A percentile compares a stretch with the other conserved stretches of the same genome.
These are phyloP conservation scores for Gnathonemus longibarbis DNA, from an alignment of 2,113 vertebrate genomes.

Conservation along the genomic window DNA sequence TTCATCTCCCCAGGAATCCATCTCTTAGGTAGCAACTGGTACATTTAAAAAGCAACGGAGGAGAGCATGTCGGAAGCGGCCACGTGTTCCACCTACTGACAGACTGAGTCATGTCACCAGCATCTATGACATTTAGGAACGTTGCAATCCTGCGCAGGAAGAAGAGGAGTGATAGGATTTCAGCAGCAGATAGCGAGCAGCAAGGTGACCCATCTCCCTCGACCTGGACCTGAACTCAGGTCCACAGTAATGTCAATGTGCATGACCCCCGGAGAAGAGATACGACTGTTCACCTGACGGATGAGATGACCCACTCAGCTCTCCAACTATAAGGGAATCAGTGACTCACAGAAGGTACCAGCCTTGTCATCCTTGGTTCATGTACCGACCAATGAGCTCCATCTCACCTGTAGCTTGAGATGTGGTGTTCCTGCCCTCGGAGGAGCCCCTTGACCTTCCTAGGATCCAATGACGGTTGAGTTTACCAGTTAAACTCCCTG, in stretches of 20 bases:
- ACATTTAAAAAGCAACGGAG: neutral
- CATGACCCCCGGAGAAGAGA: neutral
- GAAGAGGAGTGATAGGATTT: neutral
- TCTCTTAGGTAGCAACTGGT: neutral
- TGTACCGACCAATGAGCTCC: neutral
- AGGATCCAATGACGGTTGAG: neutral
- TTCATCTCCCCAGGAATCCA: neutral
- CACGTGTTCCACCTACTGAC: neutral
- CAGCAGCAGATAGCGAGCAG: neutral
- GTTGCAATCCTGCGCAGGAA: neutral
- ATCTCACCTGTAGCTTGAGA: neutral
- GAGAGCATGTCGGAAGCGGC: neutral
- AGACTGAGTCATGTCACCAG: neutral
- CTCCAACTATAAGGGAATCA: neutral
- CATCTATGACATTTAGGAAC: neutral
- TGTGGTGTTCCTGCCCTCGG: neutral
- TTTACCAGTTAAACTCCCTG: neutral
- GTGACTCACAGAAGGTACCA: neutral
- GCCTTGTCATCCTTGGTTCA: neutral
- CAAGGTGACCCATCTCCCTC: neutral
- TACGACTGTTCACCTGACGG: neutral
- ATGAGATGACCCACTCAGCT: neutral
- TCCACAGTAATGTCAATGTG: neutral
- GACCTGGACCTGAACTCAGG: neutral
- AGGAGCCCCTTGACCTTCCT: neutral